Evolutionary conservation across 2,797 vertebrate genomes (phyloP), one percentile per base, ranked within the genome.

Genomic region (Gastrophryne carolinensis): DNA sequence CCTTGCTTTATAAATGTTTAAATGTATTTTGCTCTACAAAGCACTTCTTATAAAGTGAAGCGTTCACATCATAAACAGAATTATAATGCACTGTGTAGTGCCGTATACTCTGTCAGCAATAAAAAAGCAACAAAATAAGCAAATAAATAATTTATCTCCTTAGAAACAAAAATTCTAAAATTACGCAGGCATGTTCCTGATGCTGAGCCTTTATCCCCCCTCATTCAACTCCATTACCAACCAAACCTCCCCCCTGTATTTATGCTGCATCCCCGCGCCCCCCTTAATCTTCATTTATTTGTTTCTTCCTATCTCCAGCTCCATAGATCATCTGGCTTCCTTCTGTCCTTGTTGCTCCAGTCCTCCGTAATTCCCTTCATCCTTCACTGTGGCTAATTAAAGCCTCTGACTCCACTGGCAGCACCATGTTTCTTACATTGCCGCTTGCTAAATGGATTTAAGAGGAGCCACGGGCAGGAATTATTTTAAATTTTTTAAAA

Each of bases 281-380:
- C 39, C 75, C 53, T 78, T 78, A 78, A 78, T 72, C 75, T 66
- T 72, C 75, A 78, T 78, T 78, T 78, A 78, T 78, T 78, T 78
- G 75, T 78, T 78, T 78, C 65, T 72, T 65, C 75, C 61, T 72
- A 65, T 72, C 68, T 60, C 63, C 6, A 41, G 17, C 50, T 37
- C 68, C 58, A 72, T 78, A 78, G 19, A 78, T 78, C 75, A 78
- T 61, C 52, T 23, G 23, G 53, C 53, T 65, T 71, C 58, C 67
- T 54, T 54, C 58, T 64, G 52, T 65, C 75, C 75, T 78, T 66
- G 68, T 72, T 78, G 30, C 24, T 60, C 61, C 61, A 39, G 68
- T 68, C 39, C n/a, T 26, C 60, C 34, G 52, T 72, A 78, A 78
- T 78, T 78, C 75, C 75, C 67, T 78, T 78, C 75, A 72, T 72